Evolutionary conservation across 2,797 vertebrate genomes (phyloP), one percentile per base, ranked within the genome.

Genomic region (Cyclura pinguis): DNA sequence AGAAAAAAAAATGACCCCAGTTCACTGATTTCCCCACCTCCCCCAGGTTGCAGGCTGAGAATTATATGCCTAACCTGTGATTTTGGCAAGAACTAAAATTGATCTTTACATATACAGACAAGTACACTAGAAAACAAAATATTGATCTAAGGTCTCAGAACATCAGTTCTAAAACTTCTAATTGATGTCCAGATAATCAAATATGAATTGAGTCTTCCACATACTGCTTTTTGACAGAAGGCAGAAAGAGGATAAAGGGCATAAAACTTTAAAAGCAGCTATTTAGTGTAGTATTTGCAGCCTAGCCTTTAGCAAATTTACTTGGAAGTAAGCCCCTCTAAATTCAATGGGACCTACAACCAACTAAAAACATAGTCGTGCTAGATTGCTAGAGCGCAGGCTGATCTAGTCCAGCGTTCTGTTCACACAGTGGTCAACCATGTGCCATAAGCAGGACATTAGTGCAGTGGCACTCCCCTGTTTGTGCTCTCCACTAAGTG

Each of bases 61-160:
- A 20, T 32, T 8, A 10, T 12, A 10, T 29, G 27, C 9, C 67
- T 29, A 69, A 69, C 67, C 67, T 78, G 22, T 52, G 24, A 27
- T 77, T 76, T 89, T 85, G 78, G 52, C 38, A 73, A 90, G 55
- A 42, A 27, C 29, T 57, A 84, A 62, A 20, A 6, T 84, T 84
- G 18, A 57, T 59, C 5, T 57, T 82, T 59, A 72, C 1, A 47
- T 59, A 24, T 62, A 38, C 35, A 76, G 32, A 76, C 18, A 76
- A 76, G 13, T 27, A 32, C 16, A 42, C 24, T 73, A 27, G 47
- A 67, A 42, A 64, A 29, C 22, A 87, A 50, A 69, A 69, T 42
- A 35, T 16, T 72, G 73, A 42, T 88, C 67, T 59, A 67, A 76
- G n/a, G 9, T 87, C 38, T 87, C 12, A 86, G 35, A 18, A 1